These are phyloP conservation scores for Brachyrhaphis roseni DNA, from an alignment of 2,797 vertebrate genomes.

Conservation along the genomic window DNA sequence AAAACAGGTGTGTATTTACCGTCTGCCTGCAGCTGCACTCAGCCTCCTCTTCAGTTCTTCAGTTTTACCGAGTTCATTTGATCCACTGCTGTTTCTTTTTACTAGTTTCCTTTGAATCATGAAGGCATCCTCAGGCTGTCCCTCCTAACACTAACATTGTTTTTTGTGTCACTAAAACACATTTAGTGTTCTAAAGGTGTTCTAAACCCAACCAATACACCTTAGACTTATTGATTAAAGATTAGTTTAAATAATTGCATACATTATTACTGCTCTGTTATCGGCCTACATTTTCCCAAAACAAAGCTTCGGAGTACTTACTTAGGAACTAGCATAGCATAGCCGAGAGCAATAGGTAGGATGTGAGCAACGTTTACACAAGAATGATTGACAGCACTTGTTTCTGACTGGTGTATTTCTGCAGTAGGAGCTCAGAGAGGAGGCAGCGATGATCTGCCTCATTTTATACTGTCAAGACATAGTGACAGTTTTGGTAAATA, in stretches of 20 bases:
- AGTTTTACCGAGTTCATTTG: neutral
- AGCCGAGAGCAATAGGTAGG: too few relatives aligned
- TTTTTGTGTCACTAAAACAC: neutral
- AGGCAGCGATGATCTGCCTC: too few relatives aligned
- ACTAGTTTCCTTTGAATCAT: neutral
- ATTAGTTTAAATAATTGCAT: neutral
- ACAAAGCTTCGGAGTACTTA: neutral
- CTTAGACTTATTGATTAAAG: neutral
- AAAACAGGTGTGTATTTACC: constrained; percentile 85
- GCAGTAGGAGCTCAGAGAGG: too few relatives aligned
- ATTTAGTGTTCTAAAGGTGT: neutral
- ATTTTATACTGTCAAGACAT: too few relatives aligned
- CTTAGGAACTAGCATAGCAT: too few relatives aligned
- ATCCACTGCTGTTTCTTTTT: neutral
- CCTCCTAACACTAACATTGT: neutral
- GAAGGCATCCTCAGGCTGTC: neutral
- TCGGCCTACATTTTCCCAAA: neutral
- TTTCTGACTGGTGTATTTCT: too few relatives aligned
- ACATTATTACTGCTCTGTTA: neutral
- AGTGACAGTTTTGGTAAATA: too few relatives aligned
- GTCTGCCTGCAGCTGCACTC: neutral
- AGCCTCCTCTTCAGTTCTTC: neutral
- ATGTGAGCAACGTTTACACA: too few relatives aligned
- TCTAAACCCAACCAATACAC: neutral
- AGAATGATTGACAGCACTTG: too few relatives aligned